Base-by-base conservation (phyloP, 2,888 invertebrate genomes). In the Nymphalis polychloros region DNA sequence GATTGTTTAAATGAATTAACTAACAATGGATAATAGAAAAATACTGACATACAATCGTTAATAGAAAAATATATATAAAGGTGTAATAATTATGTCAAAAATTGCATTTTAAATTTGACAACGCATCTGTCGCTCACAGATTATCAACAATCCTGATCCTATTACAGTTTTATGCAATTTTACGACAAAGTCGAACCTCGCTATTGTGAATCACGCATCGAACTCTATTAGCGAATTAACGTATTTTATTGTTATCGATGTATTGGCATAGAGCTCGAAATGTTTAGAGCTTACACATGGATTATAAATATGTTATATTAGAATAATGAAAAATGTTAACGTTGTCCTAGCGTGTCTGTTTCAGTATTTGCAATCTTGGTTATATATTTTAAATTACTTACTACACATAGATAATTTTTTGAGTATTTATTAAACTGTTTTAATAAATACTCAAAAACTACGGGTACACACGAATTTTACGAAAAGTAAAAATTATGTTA, bases 171-270 rank as follows among this genome's bases (percentile, higher is more conserved):
- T 76, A 73, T 72, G 73, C 69, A 73, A 72, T 50, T 65, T 73
- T 76, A 71, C n/a, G 72, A 64, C 62, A 76, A 76, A 78, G 72
- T 59, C 76, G 62, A 41, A 59, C 46, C 48, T 53, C 49, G 23
- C 70, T 52, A 69, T 77, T 76, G 75, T 75, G 59, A 52, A 75
- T 73, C 77, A 77, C 78, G 78, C 70, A 63, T 64, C 65, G 60
- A 59, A 59, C 65, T 70, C 65, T 76, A 80, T 84, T 83, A 78
- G 79, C 81, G 75, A 83, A 84, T 86, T 84, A 84, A 78, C 78
- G 77, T 76, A 52, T 55, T 70, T 63, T 49, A 23, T 55, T 80
- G 31, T 65, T 62, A 67, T 64, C 47, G 60, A 64, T 59, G 59
- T 61, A 48, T 64, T 63, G 59, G 2, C 57, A 62, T 46, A 70